A percentile compares a stretch with the other conserved stretches of the same genome.
Conservation (phyloP, 64 coral and sea anemone genomes). For the Dendronephthya gigantea region DNA sequence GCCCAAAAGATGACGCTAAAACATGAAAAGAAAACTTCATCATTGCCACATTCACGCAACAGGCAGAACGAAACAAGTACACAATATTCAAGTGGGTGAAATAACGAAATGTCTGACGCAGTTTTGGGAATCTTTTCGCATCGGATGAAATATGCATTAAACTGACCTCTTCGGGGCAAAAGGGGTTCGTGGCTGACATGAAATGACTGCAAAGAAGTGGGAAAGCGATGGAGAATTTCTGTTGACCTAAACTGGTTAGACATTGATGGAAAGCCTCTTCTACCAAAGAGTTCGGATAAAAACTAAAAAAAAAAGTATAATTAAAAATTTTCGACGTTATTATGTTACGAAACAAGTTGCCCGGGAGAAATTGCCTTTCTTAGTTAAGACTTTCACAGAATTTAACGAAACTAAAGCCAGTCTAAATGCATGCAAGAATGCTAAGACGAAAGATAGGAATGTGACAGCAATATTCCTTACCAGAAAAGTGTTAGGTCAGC, state of each 20-base stretch:
- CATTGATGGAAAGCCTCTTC: constrained; percentile 65
- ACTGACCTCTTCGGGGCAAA: constrained; percentile 89
- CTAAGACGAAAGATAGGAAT: no score
- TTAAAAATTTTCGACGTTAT: no score
- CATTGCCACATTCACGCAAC: neutral
- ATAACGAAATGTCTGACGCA: no score
- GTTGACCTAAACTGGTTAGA: constrained; percentile 50
- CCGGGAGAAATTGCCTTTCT: neutral
- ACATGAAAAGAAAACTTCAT: neutral
- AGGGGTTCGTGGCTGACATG: constrained; percentile 73
- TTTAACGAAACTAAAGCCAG: neutral
- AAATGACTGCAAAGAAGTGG: constrained; percentile 84
- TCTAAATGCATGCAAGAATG: neutral
- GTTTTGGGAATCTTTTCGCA: neutral
- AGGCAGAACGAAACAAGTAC: neutral
- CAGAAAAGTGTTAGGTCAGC: constrained; percentile 92
- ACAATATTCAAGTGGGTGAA: no score
- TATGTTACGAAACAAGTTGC: neutral
- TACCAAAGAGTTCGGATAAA: constrained; percentile 87
- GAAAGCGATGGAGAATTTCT: constrained; percentile 59
- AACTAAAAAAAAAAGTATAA: constrained; percentile 49
- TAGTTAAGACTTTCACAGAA: no score
- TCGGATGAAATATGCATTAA: neutral
- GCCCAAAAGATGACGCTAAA: constrained; percentile 82
- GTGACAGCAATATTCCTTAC: constrained; percentile 23